Percentiles rank a stretch among this genome's conserved stretches.
These are phyloP conservation scores for Patella vulgata DNA, from an alignment of 1,140 invertebrate genomes.

Conservation along the genomic window DNA sequence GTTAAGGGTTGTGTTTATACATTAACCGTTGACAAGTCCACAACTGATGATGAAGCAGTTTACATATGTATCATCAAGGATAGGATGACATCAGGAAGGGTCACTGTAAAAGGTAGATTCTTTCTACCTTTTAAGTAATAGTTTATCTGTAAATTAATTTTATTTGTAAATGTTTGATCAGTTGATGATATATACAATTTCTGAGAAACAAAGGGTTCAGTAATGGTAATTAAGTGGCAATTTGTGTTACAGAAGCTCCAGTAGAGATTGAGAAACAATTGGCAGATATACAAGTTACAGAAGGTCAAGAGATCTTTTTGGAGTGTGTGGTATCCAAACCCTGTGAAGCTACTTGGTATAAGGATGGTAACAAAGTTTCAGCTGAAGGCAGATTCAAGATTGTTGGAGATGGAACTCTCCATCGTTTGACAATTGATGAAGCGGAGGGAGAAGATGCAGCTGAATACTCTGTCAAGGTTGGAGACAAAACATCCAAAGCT, in stretches of 20 bases:
- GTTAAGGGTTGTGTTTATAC: conserved; percentile 52
- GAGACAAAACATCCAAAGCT: conserved; percentile 47
- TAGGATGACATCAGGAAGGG: conserved; percentile 40
- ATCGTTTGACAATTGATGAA: conserved; percentile 83
- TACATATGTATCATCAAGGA: conserved; percentile 71
- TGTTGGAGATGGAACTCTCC: conserved; percentile 80
- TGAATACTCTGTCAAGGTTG: conserved; percentile 52
- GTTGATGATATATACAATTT: too few species aligned
- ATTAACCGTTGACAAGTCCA: conserved; percentile 53
- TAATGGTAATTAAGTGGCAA: too few species aligned
- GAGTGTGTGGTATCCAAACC: conserved; percentile 75
- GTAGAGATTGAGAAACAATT: conserved; percentile 52
- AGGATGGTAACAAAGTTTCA: conserved; percentile 73
- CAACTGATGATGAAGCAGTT: conserved; percentile 57
- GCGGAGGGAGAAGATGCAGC: conserved; percentile 66
- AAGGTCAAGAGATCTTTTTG: conserved; percentile 42
- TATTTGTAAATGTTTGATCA: too few species aligned
- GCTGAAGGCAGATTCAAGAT: conserved; percentile 85
- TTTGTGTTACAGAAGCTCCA: conserved; percentile 46
- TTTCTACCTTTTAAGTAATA: neutral
- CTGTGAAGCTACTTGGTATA: conserved; percentile 84
- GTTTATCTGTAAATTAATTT: conserved; percentile 3
- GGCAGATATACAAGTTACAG: conserved; percentile 41
- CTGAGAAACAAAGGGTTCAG: too few species aligned
- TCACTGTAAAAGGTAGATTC: conserved; percentile 53